phyloP scores from a whole-genome alignment of 2,888 invertebrate genomes.

The Troides helena region DNA sequence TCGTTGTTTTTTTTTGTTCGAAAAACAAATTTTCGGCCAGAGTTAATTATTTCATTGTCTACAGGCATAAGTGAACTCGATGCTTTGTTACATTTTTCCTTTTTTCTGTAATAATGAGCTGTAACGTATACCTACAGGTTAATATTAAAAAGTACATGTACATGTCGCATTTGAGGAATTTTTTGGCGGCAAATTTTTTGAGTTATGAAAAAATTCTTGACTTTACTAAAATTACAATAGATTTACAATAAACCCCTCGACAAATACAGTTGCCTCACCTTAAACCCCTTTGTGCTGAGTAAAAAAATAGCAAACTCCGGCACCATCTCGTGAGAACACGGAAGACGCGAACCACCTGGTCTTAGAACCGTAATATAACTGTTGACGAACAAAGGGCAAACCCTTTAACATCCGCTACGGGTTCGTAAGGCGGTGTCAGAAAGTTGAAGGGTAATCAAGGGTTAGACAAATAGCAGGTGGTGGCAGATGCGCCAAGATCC shows the following conservation, averaged over 20 bases:
- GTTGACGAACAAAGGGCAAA: slow-evolving; percentile 58
- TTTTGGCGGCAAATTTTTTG: too few relatives aligned
- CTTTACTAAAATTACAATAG: too few relatives aligned
- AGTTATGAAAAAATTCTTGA: too few relatives aligned
- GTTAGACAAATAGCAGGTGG: slow-evolving; percentile 67
- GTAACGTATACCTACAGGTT: too few relatives aligned
- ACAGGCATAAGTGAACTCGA: too few relatives aligned
- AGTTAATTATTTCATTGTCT: too few relatives aligned
- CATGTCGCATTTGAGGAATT: too few relatives aligned
- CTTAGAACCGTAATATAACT: slow-evolving; percentile 66
- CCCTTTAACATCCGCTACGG: slow-evolving; percentile 65
- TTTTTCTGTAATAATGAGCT: too few relatives aligned
- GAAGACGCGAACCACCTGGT: slow-evolving; percentile 66
- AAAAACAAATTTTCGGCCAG: not conserved
- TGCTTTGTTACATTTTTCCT: too few relatives aligned
- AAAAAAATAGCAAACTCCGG: slow-evolving; percentile 51
- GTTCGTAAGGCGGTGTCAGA: slow-evolving; percentile 54
- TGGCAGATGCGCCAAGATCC: slow-evolving; percentile 73
- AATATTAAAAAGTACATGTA: too few relatives aligned
- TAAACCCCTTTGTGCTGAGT: slow-evolving; percentile 43
- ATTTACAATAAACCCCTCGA: not conserved
- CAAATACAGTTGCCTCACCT: slow-evolving; percentile 56
- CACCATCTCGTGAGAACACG: slow-evolving; percentile 70
- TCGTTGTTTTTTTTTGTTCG: not conserved
- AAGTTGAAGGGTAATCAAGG: slow-evolving; percentile 59